Base-by-base conservation (phyloP, 1,140 invertebrate genomes). In the Temnothorax nylanderi region DNA sequence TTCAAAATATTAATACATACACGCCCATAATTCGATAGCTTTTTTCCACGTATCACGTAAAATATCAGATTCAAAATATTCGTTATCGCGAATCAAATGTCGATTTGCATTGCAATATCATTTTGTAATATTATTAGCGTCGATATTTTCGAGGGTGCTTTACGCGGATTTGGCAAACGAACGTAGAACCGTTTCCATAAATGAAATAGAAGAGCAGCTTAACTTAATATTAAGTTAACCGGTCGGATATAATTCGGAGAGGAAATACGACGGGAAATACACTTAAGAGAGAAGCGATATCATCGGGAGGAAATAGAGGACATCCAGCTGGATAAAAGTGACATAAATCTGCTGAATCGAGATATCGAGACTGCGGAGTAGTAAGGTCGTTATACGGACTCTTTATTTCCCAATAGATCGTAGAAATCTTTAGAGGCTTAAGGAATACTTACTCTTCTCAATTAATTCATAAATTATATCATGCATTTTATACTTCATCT, bases 341-440 rank as follows among this genome's bases (percentile, higher is more conserved):
- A 54, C 54, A 84, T 84, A 84, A 84, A 84, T 84, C 80, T 82
- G 32, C 69, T 84, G 54, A 49, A 60, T 84, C 69, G 69, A 60
- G 69, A 84, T 74, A 74, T 60, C 80, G 69, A 16, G 80, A 84
- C 41, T 74, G 69, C 51, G 54, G 54, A 75, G 41, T 75, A 84
- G 69, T 71, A 69, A 81, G 10, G n/a, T 84, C 41, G 41, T 84
- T 84, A 84, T 75, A 44, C 54, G 67, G 67, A 37, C n/a, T 75
- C 32, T 75, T 82, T 82, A 74, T 60, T 82, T 84, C 69, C 69
- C 18, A 41, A 58, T 56, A 58, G 56, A 84, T 34, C 34, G 34
- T 84, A 84, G 56, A 74, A 49, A 75, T 13, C 37, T 60, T 75
- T 74, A 44, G 7, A 60, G 7, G 37, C 26, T 64, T 47, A 32